phyloP scores from a whole-genome alignment of 2,797 vertebrate genomes.

The Phoxinus dragarum region DNA sequence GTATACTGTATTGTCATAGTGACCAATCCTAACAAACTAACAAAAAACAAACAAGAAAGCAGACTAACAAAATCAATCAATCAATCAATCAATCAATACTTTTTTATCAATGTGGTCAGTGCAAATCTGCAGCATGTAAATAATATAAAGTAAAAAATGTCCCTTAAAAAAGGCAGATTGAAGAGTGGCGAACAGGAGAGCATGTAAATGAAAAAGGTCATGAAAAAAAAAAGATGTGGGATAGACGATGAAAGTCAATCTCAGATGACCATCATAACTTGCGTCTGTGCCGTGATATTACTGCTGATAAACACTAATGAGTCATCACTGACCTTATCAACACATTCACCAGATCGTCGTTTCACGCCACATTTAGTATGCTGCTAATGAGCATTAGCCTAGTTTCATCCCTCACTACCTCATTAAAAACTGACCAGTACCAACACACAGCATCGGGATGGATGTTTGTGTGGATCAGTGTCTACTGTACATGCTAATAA shows the following conservation, averaged over 20 bases:
- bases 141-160: not conserved
- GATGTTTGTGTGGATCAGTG: not conserved
- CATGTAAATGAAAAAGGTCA: not conserved
- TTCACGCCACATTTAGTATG: slow-evolving; percentile 6
- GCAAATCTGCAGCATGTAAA: not conserved
- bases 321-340: slow-evolving; percentile 64
- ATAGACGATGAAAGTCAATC: not conserved
- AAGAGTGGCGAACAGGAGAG: not conserved
- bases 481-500: not conserved
- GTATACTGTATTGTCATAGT: not conserved
- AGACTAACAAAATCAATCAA: too few relatives aligned
- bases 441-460: not conserved
- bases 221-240: not conserved
- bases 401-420: not conserved
- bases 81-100: not conserved
- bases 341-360: slow-evolving; percentile 58
- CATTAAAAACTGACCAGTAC: not conserved
- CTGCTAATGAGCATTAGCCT: slow-evolving; percentile 27
- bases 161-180: not conserved
- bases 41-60: too few relatives aligned
- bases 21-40: too few relatives aligned
- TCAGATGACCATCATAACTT: slow-evolving; percentile 5
- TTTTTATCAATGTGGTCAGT: not conserved
- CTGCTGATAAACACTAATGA: slow-evolving; percentile 51
- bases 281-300: slow-evolving; percentile 8